Base-by-base conservation (phyloP, 2,113 vertebrate genomes). In the Panthera tigris region DNA sequence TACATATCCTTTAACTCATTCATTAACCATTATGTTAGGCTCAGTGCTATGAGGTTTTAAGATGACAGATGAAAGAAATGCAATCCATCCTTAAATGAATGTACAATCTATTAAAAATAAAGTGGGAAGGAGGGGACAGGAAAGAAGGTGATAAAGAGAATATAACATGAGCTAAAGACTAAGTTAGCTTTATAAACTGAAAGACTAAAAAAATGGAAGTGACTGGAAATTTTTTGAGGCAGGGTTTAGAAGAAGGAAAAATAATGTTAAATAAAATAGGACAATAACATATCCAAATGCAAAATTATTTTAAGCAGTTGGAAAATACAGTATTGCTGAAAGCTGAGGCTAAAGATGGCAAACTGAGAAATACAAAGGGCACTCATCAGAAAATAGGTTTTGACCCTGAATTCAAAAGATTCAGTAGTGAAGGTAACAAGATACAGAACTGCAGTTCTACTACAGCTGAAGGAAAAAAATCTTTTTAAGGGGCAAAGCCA, bases 241-340 rank as follows among this genome's bases (percentile, higher is more conserved):
- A 68, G 33, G 16, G 68, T 96, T 91, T 89, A 7, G 81, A 93
- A 79, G 25, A 94, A 39, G 45, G 25, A 39, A 92, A 90, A 74
- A 78, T 50, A 69, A 2, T 68, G 39, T 39, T 93, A 18, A 66
- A 52, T 57, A 55, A 45, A 93, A 95, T 48, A 86, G 9, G 33
- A 93, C 39, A 91, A 84, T 50, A 91, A 96, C 84, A 84, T 29
- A 96, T 5, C 25, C 52, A 93, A 83, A 65, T 50, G 16, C 21
- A 94, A 76, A 92, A 78, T 48, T 83, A 83, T 55, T 61, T 94
- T 86, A 68, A 96, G 36, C 45, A 92, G 25, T 18, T 97, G 41
- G 50, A 82, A 94, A 94, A 94, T 39, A 76, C 3, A 45, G 29
- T 33, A 90, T 33, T 86, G 61, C 18, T 90, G 18, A 74, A 93